Percentiles rank a stretch among this genome's conserved stretches.
Conservation (phyloP, 2,797 vertebrate species). For the Taeniopygia guttata region DNA sequence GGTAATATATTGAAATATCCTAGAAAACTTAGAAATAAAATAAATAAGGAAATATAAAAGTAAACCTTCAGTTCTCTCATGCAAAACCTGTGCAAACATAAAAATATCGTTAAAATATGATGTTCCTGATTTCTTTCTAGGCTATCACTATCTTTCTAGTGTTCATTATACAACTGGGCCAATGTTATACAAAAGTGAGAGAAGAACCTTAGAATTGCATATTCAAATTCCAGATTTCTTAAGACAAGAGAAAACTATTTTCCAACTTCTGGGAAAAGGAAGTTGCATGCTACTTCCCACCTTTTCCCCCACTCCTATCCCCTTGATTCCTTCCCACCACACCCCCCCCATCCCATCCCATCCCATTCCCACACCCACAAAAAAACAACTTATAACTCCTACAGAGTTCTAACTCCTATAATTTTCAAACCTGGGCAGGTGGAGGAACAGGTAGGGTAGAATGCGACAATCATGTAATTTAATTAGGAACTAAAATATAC, state of each 20-base stretch:
- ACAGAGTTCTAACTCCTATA: too few relatives aligned
- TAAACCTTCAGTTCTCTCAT: neutral
- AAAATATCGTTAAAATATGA: neutral
- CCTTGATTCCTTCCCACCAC: neutral
- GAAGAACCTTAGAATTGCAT: neutral
- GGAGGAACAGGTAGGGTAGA: fast-evolving
- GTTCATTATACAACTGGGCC: neutral
- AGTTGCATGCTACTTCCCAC: neutral
- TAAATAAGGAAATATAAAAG: neutral
- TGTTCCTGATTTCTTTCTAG: neutral
- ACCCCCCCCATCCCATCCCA: too few relatives aligned
- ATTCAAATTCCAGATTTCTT: neutral
- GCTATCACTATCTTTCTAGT: too few relatives aligned
- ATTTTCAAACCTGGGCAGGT: neutral
- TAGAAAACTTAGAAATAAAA: neutral
- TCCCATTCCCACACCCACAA: fast-evolving
- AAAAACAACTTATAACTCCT: neutral
- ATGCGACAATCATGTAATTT: neutral
- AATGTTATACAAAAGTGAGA: neutral
- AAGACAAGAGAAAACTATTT: neutral
- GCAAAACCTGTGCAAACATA: neutral
- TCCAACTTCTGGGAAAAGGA: neutral
- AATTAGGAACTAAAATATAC: neutral
- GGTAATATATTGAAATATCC: too few relatives aligned
- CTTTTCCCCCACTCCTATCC: neutral